These are phyloP conservation scores for Paralvinella palmiformis DNA, from an alignment of 1,140 invertebrate genomes.

Conservation along the genomic window DNA sequence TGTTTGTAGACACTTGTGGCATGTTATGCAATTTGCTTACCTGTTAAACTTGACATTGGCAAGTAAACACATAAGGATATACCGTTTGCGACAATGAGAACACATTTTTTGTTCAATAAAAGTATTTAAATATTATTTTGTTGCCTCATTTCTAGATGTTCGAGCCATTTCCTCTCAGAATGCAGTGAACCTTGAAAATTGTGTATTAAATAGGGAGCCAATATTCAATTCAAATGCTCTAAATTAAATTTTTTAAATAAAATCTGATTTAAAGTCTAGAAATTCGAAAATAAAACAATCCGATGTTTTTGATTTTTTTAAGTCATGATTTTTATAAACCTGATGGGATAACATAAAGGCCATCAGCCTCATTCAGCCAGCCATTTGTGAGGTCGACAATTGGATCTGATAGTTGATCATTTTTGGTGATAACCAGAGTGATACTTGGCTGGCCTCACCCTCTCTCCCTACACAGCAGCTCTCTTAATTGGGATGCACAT, in stretches of 20 bases:
- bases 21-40: background rate
- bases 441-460: too few relatives aligned
- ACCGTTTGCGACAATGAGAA: background rate
- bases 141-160: background rate
- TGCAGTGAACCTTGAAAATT: background rate
- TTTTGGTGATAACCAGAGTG: too few relatives aligned
- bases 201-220: background rate
- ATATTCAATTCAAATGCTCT: background rate
- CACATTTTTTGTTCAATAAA: background rate
- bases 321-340: background rate
- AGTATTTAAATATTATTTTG: conserved; percentile 1
- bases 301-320: too few relatives aligned
- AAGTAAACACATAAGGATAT: background rate
- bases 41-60: background rate
- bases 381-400: too few relatives aligned
- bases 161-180: background rate
- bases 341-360: too few relatives aligned
- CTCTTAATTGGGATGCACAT: too few relatives aligned
- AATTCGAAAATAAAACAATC: too few relatives aligned
- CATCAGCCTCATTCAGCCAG: too few relatives aligned
- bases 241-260: conserved; percentile 1
- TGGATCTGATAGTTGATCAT: too few relatives aligned
- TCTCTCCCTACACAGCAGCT: too few relatives aligned
- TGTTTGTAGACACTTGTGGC: background rate
- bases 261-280: too few relatives aligned